Evolutionary conservation across 1,140 invertebrate genomes (phyloP).

Genomic region (Armadillidium nasatum): DNA sequence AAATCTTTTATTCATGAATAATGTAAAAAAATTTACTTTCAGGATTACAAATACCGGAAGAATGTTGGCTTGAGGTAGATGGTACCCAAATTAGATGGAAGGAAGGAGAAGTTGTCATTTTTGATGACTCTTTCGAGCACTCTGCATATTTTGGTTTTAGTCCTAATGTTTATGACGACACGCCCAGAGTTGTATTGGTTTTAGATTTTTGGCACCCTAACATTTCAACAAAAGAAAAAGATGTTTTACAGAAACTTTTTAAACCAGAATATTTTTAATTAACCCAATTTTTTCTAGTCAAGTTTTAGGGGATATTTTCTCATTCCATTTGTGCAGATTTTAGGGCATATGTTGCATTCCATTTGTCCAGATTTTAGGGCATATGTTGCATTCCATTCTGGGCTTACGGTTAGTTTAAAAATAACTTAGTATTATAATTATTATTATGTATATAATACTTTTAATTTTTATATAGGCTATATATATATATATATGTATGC

Average conservation of each 20-base stretch:
- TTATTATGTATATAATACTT: neutral
- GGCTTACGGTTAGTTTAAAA: too few relatives aligned
- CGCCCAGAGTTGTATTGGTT: constrained; percentile 27
- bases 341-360: too few relatives aligned
- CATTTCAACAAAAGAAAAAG: constrained; percentile 23
- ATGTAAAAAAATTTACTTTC: neutral
- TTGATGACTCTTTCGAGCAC: constrained; percentile 36
- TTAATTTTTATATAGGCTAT: neutral
- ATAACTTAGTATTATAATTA: too few relatives aligned
- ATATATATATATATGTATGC: constrained; percentile 7
- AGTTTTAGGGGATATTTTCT: too few relatives aligned
- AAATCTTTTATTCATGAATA: too few relatives aligned
- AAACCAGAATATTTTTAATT: constrained; percentile 6
- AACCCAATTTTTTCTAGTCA: too few relatives aligned
- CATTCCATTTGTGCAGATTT: too few relatives aligned
- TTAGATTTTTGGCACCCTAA: constrained; percentile 36
- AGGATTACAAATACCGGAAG: constrained; percentile 29
- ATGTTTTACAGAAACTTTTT: constrained; percentile 25
- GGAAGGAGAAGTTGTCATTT: constrained; percentile 18
- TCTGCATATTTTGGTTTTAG: constrained; percentile 21
- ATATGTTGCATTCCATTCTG: too few relatives aligned
- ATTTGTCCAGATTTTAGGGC: too few relatives aligned
- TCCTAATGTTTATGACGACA: constrained; percentile 2
- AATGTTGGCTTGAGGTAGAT: constrained; percentile 33
- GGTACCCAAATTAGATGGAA: constrained; percentile 29